Conservation (phyloP, 2,888 invertebrate genomes). For the Hirtodrosophila alboralis region DNA sequence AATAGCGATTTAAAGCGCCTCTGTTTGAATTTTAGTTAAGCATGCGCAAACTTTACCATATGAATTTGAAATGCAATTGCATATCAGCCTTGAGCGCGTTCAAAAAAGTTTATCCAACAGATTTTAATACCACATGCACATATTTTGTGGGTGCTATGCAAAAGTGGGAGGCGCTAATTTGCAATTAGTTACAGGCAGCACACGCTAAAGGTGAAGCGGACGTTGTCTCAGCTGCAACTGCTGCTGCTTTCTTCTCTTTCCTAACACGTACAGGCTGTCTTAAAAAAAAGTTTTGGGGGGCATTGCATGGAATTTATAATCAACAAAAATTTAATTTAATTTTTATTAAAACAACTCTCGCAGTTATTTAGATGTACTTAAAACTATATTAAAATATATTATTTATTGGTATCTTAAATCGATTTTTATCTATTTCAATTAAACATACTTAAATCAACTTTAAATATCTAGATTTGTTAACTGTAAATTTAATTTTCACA, state of each 20-base stretch:
- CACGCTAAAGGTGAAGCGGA: conserved; percentile 29
- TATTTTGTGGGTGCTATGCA: conserved; percentile 10
- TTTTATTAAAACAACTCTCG: background rate
- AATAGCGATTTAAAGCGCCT: conserved; percentile 65
- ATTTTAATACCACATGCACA: conserved; percentile 42
- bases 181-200: conserved; percentile 44
- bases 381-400: too few relatives aligned
- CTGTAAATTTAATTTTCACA: conserved; percentile 43
- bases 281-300: conserved; percentile 29
- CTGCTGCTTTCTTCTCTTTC: background rate
- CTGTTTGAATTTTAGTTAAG: conserved; percentile 58
- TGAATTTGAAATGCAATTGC: conserved; percentile 68
- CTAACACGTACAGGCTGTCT: conserved; percentile 22
- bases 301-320: conserved; percentile 19
- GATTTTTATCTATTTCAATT: too few relatives aligned
- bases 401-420: too few relatives aligned
- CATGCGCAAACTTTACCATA: conserved; percentile 52
- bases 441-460: conserved; percentile 28
- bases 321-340: background rate
- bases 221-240: conserved; percentile 34
- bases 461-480: conserved; percentile 34
- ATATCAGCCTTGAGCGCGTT: conserved; percentile 45
- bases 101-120: conserved; percentile 46
- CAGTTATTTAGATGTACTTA: too few relatives aligned
- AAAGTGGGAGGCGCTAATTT: conserved; percentile 41